These are phyloP conservation scores for Mythimna vitellina DNA, from an alignment of 2,888 invertebrate genomes.

Conservation along the genomic window DNA sequence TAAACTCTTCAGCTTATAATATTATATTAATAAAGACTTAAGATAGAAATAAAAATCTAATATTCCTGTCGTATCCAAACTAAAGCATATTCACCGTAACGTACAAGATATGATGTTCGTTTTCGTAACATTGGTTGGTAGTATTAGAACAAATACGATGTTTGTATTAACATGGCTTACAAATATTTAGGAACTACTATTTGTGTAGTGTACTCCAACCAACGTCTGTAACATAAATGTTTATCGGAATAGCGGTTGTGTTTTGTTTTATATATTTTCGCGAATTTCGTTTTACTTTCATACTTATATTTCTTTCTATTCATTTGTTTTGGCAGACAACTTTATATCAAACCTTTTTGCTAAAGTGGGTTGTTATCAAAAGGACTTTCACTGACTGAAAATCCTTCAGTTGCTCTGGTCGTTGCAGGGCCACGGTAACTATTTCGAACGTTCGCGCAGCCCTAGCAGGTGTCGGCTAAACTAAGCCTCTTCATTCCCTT, in stretches of 20 bases:
- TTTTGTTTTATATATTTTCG: conserved; percentile 40
- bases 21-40: too few relatives aligned
- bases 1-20: too few relatives aligned
- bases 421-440: too few relatives aligned
- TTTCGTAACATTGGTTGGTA: conserved; percentile 15
- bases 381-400: not conserved
- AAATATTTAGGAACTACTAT: conserved; percentile 45
- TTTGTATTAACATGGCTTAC: conserved; percentile 29
- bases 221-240: conserved; percentile 35
- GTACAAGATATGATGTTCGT: not conserved
- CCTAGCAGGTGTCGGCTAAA: too few relatives aligned
- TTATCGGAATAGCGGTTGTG: conserved; percentile 28
- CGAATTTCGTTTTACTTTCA: conserved; percentile 14
- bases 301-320: not conserved
- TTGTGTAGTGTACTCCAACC: conserved; percentile 33
- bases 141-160: conserved; percentile 36
- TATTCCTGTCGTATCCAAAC: not conserved
- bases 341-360: too few relatives aligned
- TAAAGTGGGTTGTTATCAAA: too few relatives aligned
- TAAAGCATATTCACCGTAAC: not conserved
- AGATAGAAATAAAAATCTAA: not conserved
- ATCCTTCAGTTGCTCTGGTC: too few relatives aligned
- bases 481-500: too few relatives aligned
- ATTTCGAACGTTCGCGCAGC: too few relatives aligned
- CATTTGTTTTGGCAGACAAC: not conserved